Base-by-base conservation (phyloP, 2,113 vertebrate genomes). In the Pachycephala philippinensis region DNA sequence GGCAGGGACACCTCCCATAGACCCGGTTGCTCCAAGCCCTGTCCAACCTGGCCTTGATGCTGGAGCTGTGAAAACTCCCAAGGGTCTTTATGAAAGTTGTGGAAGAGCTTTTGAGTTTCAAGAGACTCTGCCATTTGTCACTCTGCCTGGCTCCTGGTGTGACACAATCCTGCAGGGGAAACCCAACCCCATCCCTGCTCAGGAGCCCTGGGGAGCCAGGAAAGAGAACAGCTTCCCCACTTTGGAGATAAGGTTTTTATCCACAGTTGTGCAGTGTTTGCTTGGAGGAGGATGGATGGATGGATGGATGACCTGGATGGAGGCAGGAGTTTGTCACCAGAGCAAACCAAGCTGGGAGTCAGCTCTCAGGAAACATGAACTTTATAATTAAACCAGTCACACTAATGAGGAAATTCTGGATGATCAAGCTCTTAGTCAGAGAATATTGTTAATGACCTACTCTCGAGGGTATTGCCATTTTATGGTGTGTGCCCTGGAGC, bases 41-140 rank as follows among this genome's bases (percentile, higher is more conserved):
- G 20, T 30, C 61, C 59, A 57, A 1, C 26, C n/a, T 31, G 49
- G 13, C 75, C 42, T 35, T 30, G 30, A 10, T 68, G 31, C 35
- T 40, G 64, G 56, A 74, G 35, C 21, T 70, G 35, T 31, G 19
- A 17, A 14, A 77, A 19, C 35, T 30, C 22, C 26, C 6, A 3
- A 4, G 5, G 30, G 14, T 18, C 30, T 49, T 78, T 27, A 22
- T 56, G 22, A 9, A 81, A 45, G 17, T 10, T 75, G 10, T 14
- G 26, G 24, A 83, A 89, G 35, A 47, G 16, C 45, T 81, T 87
- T 61, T 21, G 49, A 3, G 1, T 50, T 71, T 53, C 52, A 23
- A 0, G 2, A 78, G 52, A 2, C 2, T 1, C 35, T 31, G 54
- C 18, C 22, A 4, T 22, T 33, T 79, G 53, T 66, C 45, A 26